A percentile compares a stretch with the other conserved stretches of the same genome.
These are phyloP conservation scores for Drosophila eohydei DNA, from an alignment of 2,888 invertebrate genomes.

Conservation along the genomic window DNA sequence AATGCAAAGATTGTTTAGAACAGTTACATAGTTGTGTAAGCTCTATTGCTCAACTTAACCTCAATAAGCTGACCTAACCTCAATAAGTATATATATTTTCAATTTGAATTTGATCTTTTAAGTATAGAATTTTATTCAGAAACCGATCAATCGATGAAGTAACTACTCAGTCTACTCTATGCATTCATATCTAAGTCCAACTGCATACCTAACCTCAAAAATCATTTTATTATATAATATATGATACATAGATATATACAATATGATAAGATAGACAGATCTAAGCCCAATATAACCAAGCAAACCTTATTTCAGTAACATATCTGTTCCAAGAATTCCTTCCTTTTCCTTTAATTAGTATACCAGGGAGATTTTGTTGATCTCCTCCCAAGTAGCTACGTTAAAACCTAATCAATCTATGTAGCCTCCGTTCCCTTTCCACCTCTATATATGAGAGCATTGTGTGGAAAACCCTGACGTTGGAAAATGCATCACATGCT, in stretches of 20 bases:
- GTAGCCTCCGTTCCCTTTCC: background rate
- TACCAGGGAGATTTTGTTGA: background rate
- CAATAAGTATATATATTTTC: too few species aligned
- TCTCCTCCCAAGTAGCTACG: conserved; percentile 1
- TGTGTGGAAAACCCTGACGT: background rate
- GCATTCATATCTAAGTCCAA: too few species aligned
- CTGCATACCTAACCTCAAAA: too few species aligned
- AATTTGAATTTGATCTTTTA: too few species aligned
- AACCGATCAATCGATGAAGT: too few species aligned
- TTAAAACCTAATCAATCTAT: conserved; percentile 13
- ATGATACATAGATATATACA: too few species aligned
- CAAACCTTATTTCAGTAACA: background rate
- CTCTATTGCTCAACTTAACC: background rate
- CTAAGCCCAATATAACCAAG: background rate
- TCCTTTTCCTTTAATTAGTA: background rate
- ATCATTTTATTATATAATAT: too few species aligned
- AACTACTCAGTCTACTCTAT: too few species aligned
- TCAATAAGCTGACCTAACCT: background rate
- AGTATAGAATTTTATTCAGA: too few species aligned
- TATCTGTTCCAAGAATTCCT: background rate
- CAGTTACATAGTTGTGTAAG: too few species aligned
- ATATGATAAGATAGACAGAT: background rate
- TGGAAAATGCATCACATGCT: conserved; percentile 53
- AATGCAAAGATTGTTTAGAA: background rate
- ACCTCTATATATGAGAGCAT: background rate